A percentile compares a stretch with the other conserved stretches of the same genome.
Conservation (phyloP, 1,140 invertebrate species). For the honey bee (Apis mellifera) region DNA sequence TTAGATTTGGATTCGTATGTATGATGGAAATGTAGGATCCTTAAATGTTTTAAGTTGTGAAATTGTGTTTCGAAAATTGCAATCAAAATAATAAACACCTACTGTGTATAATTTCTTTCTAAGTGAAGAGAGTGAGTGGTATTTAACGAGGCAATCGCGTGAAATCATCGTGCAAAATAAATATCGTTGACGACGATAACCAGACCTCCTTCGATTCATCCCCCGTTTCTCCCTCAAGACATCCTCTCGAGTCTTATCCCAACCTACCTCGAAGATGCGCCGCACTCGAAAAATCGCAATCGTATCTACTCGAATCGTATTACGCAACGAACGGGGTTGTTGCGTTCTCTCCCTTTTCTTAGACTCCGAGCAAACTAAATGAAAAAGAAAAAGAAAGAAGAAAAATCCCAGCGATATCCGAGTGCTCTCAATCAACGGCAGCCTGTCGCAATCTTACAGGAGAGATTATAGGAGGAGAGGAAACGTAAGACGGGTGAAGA, state of each 20-base stretch:
- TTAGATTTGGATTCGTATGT: too few relatives aligned
- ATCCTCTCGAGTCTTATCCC: background rate
- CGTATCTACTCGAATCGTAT: background rate
- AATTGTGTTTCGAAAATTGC: too few relatives aligned
- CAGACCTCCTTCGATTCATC: background rate
- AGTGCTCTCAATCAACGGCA: conserved; percentile 31
- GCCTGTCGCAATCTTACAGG: conserved; percentile 20
- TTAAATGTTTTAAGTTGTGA: too few relatives aligned
- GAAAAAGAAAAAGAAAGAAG: too few relatives aligned
- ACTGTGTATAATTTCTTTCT: too few relatives aligned
- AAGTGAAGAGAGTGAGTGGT: background rate
- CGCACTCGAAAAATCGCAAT: conserved; percentile 7
- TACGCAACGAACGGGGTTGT: background rate
- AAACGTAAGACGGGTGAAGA: conserved; percentile 9
- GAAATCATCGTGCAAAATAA: background rate
- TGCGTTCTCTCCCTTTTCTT: conserved; percentile 2
- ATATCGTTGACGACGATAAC: conserved; percentile 4
- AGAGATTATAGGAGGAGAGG: conserved; percentile 8
- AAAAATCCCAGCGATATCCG: background rate
- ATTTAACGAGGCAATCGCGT: background rate
- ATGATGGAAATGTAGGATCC: too few relatives aligned
- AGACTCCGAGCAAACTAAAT: background rate
- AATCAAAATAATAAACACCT: too few relatives aligned
- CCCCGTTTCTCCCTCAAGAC: background rate
- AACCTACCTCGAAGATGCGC: background rate